Conservation (phyloP, 2,113 vertebrate genomes). For the Oxyura jamaicensis region DNA sequence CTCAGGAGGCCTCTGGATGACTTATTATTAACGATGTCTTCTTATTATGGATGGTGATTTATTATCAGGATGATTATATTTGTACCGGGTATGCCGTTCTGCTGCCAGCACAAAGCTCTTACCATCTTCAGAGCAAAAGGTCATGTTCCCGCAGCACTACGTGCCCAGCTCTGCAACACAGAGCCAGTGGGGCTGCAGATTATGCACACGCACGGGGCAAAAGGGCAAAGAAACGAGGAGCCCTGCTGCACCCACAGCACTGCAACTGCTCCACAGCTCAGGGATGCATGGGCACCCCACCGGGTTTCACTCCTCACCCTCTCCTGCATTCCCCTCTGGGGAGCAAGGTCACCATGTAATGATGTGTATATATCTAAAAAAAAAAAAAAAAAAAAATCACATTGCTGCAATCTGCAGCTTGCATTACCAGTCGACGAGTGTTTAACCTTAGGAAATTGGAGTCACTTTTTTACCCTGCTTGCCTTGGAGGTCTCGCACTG, state of each 20-base stretch:
- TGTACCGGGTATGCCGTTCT: conserved; percentile 50
- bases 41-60: conserved; percentile 76
- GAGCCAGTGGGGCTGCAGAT: background rate
- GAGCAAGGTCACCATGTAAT: background rate
- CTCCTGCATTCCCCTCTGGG: rapidly evolving
- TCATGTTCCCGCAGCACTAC: background rate
- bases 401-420: background rate
- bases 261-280: rapidly evolving
- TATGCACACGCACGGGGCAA: background rate
- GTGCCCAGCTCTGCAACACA: background rate
- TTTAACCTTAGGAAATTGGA: background rate
- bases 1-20: conserved; percentile 64
- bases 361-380: background rate
- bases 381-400: background rate
- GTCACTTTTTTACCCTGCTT: background rate
- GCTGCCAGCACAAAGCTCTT: conserved; percentile 60
- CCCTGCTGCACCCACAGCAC: background rate
- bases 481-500: background rate
- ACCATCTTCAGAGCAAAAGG: conserved; percentile 62
- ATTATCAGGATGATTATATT: conserved; percentile 72
- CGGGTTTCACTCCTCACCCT: background rate
- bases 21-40: conserved; percentile 74
- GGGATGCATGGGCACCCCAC: rapidly evolving
- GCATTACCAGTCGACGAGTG: background rate
- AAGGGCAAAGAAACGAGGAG: background rate